These are phyloP conservation scores for Hartigia nigra DNA, from an alignment of 2,888 invertebrate genomes.

Conservation along the genomic window DNA sequence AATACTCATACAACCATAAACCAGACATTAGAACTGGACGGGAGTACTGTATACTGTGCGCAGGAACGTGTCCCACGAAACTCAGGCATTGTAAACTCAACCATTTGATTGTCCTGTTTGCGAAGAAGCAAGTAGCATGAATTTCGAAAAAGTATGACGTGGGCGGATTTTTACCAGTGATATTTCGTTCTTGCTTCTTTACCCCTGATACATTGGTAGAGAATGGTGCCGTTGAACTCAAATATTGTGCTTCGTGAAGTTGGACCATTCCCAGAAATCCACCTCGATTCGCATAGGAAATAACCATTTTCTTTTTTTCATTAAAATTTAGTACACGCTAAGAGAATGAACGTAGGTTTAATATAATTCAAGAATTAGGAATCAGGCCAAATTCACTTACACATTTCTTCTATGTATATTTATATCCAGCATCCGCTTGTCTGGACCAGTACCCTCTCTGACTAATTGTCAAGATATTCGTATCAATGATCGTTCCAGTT, in stretches of 20 bases:
- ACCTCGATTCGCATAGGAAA: not conserved
- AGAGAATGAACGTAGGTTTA: not conserved
- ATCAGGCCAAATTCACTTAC: not conserved
- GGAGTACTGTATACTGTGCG: not conserved
- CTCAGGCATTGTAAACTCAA: slow-evolving; percentile 36
- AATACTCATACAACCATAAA: not conserved
- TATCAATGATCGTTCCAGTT: not conserved
- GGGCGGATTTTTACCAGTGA: not conserved
- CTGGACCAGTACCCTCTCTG: not conserved
- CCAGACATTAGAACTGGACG: not conserved
- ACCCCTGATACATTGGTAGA: not conserved
- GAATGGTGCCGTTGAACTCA: not conserved
- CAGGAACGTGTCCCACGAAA: slow-evolving; percentile 16
- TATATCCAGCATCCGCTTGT: not conserved
- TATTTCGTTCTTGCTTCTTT: not conserved
- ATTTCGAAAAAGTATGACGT: slow-evolving; percentile 19
- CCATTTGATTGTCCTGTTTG: slow-evolving; percentile 49
- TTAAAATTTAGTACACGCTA: not conserved
- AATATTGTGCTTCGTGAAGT: not conserved
- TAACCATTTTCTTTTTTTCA: not conserved
- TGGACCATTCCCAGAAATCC: not conserved
- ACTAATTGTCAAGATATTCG: not conserved
- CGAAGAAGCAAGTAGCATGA: slow-evolving; percentile 31
- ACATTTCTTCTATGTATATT: not conserved
- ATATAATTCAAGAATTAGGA: not conserved